Evolutionary conservation across 2,888 invertebrate species (phyloP).

Genomic region (Luperina testacea): DNA sequence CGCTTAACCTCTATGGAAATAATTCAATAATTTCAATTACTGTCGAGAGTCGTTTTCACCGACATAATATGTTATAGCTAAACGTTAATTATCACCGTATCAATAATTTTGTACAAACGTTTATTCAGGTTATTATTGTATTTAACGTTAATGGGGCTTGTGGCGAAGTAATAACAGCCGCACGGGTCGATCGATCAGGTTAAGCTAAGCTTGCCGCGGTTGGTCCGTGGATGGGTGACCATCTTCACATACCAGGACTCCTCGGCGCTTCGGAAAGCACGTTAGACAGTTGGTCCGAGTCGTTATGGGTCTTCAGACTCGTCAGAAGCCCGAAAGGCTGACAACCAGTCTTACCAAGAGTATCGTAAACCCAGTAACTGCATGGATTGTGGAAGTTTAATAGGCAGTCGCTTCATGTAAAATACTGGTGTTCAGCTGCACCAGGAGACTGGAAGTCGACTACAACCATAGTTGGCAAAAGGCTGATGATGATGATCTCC

Average conservation of each 20-base stretch:
- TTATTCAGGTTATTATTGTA: neutral
- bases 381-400: rapidly evolving
- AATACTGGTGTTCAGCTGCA: neutral
- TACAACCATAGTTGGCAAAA: neutral
- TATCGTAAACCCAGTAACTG: no score
- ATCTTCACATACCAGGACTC: neutral
- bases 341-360: no score
- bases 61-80: neutral
- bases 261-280: no score
- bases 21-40: conserved; percentile 7
- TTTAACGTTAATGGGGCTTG: neutral
- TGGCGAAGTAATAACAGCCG: neutral
- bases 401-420: neutral
- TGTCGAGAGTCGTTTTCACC: neutral
- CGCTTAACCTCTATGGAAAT: neutral
- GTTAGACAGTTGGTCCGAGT: neutral
- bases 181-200: neutral
- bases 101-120: conserved; percentile 1
- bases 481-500: no score
- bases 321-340: no score
- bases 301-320: no score
- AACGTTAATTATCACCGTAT: conserved; percentile 9
- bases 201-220: neutral
- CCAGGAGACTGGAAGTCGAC: neutral
- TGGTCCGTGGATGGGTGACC: neutral